Percentiles rank a stretch among this genome's conserved stretches.
These are phyloP conservation scores for Orestias chungarensis DNA, from an alignment of 2,797 vertebrate genomes.

Conservation along the genomic window DNA sequence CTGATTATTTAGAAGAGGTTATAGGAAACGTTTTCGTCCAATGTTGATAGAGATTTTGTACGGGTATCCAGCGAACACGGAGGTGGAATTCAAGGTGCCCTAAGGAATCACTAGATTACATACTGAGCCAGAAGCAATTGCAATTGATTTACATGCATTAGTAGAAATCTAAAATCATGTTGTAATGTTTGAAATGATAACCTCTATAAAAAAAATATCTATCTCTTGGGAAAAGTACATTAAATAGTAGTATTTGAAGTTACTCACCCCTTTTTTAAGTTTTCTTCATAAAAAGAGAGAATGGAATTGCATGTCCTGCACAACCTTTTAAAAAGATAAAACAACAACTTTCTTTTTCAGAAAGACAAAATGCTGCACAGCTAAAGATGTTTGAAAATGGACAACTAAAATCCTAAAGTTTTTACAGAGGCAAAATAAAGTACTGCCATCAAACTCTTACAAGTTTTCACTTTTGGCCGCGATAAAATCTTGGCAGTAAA, in stretches of 20 bases:
- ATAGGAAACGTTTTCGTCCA: neutral
- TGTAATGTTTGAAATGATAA: conserved; percentile 38
- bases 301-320: neutral
- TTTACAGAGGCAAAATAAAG: neutral
- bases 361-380: neutral
- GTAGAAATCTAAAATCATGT: conserved; percentile 41
- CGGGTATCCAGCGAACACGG: neutral
- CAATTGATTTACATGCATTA: conserved; percentile 20
- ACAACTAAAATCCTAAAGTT: neutral
- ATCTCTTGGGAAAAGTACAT: conserved; percentile 26
- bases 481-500: conserved; percentile 15
- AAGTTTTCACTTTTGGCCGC: conserved; percentile 4
- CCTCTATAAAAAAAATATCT: conserved; percentile 23
- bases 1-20: neutral
- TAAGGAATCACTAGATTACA: conserved; percentile 28
- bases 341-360: neutral
- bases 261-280: no score
- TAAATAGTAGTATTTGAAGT: no score
- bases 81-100: conserved; percentile 15
- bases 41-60: neutral
- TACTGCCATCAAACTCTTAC: neutral
- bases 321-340: neutral
- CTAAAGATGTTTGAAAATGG: neutral
- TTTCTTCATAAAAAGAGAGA: no score
- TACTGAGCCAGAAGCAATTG: conserved; percentile 6